Evolutionary conservation across 2,888 invertebrate species (phyloP).

Genomic region (Alloplasta piceator): DNA sequence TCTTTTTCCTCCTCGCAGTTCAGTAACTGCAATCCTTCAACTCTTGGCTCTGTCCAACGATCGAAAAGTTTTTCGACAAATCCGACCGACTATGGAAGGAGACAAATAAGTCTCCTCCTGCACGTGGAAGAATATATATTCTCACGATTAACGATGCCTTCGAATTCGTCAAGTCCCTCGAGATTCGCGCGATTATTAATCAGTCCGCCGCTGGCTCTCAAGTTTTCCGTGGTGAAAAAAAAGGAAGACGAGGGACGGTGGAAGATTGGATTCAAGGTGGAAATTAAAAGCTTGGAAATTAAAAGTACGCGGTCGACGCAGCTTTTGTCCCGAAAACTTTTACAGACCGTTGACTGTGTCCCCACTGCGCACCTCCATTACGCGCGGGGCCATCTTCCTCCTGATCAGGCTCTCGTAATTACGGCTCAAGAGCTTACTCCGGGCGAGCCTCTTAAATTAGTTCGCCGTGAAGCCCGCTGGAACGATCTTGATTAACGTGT

Average conservation of each 20-base stretch:
- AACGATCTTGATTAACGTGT: constrained; percentile 7
- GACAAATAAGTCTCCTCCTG: constrained; percentile 28
- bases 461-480: constrained; percentile 18
- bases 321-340: constrained; percentile 67
- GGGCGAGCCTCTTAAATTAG: constrained; percentile 20
- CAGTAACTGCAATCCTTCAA: too few relatives aligned
- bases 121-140: constrained; percentile 25
- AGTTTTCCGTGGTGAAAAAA: background rate
- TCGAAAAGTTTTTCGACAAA: background rate
- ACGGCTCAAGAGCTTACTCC: constrained; percentile 54
- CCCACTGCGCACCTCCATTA: background rate
- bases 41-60: too few relatives aligned
- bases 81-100: constrained; percentile 14
- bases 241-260: background rate
- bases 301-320: constrained; percentile 62
- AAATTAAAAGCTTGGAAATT: constrained; percentile 67
- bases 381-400: constrained; percentile 34
- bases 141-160: constrained; percentile 56
- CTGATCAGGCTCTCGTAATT: constrained; percentile 55
- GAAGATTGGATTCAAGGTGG: constrained; percentile 47
- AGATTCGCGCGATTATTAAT: constrained; percentile 66
- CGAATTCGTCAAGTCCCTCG: constrained; percentile 50
- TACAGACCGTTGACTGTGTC: background rate
- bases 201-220: constrained; percentile 32
- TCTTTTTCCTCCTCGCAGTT: too few relatives aligned